Evolutionary conservation across 35 echinoderm and acorn worm species (phyloP).

Genomic region (Eucidaris tribuloides): DNA sequence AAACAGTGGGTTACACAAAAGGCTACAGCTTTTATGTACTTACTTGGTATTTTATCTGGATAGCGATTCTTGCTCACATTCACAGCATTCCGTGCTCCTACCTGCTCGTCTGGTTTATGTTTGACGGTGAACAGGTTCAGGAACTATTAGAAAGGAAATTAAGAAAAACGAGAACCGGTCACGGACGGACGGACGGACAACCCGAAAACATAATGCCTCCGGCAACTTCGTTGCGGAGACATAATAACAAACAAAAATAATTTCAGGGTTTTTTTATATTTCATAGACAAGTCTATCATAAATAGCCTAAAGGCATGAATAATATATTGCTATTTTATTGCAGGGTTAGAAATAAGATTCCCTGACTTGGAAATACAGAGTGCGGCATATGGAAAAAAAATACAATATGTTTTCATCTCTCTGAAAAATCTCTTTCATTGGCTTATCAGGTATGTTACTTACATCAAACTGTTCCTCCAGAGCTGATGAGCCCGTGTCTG

Average conservation of each 20-base stretch:
- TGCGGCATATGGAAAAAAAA: no score
- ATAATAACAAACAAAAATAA: background rate
- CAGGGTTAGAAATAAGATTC: no score
- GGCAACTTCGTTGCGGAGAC: background rate
- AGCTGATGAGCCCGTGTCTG: background rate
- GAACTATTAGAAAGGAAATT: background rate
- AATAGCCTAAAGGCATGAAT: background rate
- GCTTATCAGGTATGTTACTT: background rate
- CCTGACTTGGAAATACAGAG: background rate
- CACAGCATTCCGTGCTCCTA: background rate
- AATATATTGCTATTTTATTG: background rate
- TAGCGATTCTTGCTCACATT: slow-evolving; percentile 69
- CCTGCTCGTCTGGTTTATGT: background rate
- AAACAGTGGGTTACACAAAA: no score
- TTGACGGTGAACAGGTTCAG: slow-evolving; percentile 19
- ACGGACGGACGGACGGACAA: no score
- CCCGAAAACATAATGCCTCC: no score
- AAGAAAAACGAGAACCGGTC: background rate
- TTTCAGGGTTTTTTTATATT: background rate
- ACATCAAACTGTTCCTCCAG: slow-evolving; percentile 43
- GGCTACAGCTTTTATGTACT: no score
- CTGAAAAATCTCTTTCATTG: background rate
- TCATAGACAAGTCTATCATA: background rate
- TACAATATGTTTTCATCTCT: background rate
- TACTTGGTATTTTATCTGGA: slow-evolving; percentile 48